Conservation (phyloP, 1,140 invertebrate genomes). For the Nilaparvata lugens region DNA sequence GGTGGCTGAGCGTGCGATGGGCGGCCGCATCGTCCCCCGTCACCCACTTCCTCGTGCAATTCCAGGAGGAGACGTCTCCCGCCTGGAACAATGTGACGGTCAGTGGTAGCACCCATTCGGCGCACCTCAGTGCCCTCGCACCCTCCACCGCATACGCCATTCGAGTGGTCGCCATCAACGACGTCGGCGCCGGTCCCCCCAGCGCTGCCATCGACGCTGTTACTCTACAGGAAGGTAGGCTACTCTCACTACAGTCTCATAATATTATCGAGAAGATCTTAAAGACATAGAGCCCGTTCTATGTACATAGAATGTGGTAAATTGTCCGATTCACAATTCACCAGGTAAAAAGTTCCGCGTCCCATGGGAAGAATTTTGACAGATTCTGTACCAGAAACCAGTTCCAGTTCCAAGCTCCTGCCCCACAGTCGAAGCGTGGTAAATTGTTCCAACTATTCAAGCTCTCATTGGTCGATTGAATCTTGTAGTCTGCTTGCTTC, state of each 20-base stretch:
- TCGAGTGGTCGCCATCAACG: slow-evolving; percentile 70
- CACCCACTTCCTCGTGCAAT: slow-evolving; percentile 35
- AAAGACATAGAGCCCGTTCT: no score
- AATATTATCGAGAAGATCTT: background rate
- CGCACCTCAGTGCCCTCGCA: slow-evolving; percentile 45
- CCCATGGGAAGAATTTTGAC: no score
- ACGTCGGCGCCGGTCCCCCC: slow-evolving; percentile 67
- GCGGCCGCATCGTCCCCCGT: slow-evolving; percentile 47
- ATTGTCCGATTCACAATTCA: no score
- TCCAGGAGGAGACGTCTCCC: slow-evolving; percentile 21
- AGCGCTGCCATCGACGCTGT: slow-evolving; percentile 67
- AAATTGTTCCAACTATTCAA: no score
- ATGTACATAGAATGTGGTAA: no score
- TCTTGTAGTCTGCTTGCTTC: no score
- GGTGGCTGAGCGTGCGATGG: slow-evolving; percentile 39
- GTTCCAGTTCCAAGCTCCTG: no score
- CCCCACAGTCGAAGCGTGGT: no score
- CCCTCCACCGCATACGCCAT: slow-evolving; percentile 73
- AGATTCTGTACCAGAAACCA: no score
- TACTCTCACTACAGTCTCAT: background rate
- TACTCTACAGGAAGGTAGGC: slow-evolving; percentile 71
- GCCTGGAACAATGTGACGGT: slow-evolving; percentile 29
- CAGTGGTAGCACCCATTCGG: slow-evolving; percentile 33
- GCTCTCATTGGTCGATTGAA: no score
- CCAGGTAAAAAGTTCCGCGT: no score